These are phyloP conservation scores for Camptogramma bilineatum DNA, from an alignment of 2,888 invertebrate genomes.

Conservation along the genomic window DNA sequence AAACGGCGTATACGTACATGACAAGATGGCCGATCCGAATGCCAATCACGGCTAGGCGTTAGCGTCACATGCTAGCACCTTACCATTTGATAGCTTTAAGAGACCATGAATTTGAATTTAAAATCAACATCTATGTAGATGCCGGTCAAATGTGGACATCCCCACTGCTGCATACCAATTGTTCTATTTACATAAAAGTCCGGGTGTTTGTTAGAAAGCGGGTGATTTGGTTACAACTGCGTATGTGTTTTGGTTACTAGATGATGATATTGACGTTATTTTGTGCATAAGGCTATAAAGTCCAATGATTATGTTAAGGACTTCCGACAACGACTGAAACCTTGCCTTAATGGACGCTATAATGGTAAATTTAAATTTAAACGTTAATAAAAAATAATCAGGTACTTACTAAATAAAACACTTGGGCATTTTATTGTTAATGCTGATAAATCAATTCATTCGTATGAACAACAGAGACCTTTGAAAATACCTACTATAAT, in stretches of 20 bases:
- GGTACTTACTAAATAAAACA: conserved; percentile 26
- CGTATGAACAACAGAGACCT: conserved; percentile 14
- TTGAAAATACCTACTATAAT: not conserved
- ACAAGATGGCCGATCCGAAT: conserved; percentile 78
- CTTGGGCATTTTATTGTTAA: conserved; percentile 18
- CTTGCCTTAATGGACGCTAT: conserved; percentile 48
- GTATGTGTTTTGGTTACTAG: conserved; percentile 73
- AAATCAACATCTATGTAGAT: conserved; percentile 80
- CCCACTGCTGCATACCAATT: conserved; percentile 79
- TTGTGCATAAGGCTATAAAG: conserved; percentile 71
- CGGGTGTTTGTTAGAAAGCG: conserved; percentile 85
- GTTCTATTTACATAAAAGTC: conserved; percentile 82
- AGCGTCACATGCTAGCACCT: conserved; percentile 78
- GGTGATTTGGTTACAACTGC: conserved; percentile 82
- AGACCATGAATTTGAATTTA: conserved; percentile 83
- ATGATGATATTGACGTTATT: conserved; percentile 71
- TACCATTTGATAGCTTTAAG: conserved; percentile 82
- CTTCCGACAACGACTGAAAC: conserved; percentile 68
- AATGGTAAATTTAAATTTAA: conserved; percentile 35
- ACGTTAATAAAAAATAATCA: conserved; percentile 29
- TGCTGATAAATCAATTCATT: conserved; percentile 25
- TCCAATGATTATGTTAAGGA: conserved; percentile 69
- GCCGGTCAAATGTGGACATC: conserved; percentile 83
- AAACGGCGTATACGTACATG: conserved; percentile 59
- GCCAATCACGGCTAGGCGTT: conserved; percentile 73